phyloP scores from a whole-genome alignment of 2,113 vertebrate species.

The Microcebus jonahi region DNA sequence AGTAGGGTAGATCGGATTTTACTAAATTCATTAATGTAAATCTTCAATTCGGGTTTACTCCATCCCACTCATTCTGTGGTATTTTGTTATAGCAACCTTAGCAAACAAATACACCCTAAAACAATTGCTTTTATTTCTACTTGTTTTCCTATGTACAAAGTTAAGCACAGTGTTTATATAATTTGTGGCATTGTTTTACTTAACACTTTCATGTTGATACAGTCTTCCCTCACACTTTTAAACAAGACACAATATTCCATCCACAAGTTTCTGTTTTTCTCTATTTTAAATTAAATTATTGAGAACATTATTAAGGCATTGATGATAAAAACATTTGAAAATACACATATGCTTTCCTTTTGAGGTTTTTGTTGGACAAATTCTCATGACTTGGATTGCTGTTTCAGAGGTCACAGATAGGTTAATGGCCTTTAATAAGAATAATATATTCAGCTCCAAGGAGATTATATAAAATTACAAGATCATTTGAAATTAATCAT shows the following conservation, averaged over 20 bases:
- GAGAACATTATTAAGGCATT: not conserved
- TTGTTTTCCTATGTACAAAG: not conserved
- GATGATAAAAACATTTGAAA: not conserved
- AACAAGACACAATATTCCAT: not conserved
- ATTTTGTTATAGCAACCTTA: not conserved
- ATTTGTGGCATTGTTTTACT: not conserved
- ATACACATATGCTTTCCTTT: not conserved
- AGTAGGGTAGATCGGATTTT: not conserved
- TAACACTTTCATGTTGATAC: not conserved
- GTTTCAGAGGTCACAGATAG: not conserved
- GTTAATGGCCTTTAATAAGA: not conserved
- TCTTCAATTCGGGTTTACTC: not conserved
- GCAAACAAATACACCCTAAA: not conserved
- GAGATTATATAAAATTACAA: not conserved
- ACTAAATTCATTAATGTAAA: not conserved
- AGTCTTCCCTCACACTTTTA: not conserved
- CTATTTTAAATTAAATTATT: not conserved
- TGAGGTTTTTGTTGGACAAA: not conserved
- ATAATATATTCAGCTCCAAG: not conserved
- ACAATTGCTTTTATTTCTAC: not conserved
- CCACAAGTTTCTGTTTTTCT: not conserved
- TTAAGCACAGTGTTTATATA: not conserved
- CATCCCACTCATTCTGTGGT: not conserved
- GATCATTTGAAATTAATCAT: not conserved
- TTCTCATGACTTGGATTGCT: not conserved